Base-by-base conservation (phyloP, 2,888 invertebrate genomes). In the Cheilosia pagana region DNA sequence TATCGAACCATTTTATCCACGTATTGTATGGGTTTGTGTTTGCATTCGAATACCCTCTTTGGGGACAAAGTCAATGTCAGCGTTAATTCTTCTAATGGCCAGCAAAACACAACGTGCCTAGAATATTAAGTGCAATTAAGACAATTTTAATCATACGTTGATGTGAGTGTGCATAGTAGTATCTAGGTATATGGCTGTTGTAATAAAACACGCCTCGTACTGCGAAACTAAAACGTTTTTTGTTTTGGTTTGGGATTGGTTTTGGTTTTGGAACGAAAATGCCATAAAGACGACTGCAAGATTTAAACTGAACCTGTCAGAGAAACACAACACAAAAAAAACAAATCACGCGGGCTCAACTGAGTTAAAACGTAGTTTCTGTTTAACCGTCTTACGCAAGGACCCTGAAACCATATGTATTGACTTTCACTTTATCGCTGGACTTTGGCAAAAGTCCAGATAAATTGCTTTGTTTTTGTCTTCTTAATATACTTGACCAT, bases 1-100 rank as follows among this genome's bases (percentile, higher is more conserved):
- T 57, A 52, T 63, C n/a, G n/a, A 67, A 72, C 59, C 50, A 67
- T 60, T 72, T 48, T 60, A 50, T 43, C 28, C 28, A 67, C 48
- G 63, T 14, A 76, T 55, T 19, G 21, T 50, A 48, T 25, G 31
- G 8, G 48, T 52, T 57, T 23, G 52, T 25, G 41, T 52, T 48
- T 25, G 31, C 14, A 50, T 52, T 63, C 35, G 41, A 41, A 28
- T 59, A 62, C 57, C 53, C 31, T 45, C 63, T 74, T 83, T 75
- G 78, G 78, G 59, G 78, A 83, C 78, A 83, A 83, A 83, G 83
- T 83, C 83, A 83, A 83, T 83, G 83, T 75, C 83, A 83, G 63
- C 63, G 57, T 57, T 63, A 48, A 78, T 74, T 78, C 78, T 78
- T 74, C 74, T 78, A 83, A 83, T 83, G 78, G 83, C 70, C 74